Evolutionary conservation across 1,140 invertebrate species (phyloP).

Genomic region (Lepidurus arcticus): DNA sequence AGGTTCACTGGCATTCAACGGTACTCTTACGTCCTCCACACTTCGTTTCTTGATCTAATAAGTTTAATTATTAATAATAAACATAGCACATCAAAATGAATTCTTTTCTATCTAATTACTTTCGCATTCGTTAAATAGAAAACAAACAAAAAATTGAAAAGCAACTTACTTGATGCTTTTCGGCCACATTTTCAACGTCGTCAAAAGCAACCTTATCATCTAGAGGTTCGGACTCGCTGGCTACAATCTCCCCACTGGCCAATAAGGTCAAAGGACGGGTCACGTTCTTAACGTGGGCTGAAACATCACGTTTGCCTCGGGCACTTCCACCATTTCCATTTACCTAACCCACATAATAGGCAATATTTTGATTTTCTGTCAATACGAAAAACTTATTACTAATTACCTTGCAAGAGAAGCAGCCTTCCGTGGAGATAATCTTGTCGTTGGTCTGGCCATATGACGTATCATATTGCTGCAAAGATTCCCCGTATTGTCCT

Average conservation of each 20-base stretch:
- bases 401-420: conserved; percentile 77
- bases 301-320: conserved; percentile 36
- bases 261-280: background rate
- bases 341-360: conserved; percentile 37
- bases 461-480: conserved; percentile 52
- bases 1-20: conserved; percentile 41
- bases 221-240: background rate
- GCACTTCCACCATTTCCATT: conserved; percentile 42
- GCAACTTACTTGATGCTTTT: background rate
- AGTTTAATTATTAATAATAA: conserved; percentile 32
- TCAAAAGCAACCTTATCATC: conserved; percentile 1
- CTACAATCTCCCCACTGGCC: conserved; percentile 22
- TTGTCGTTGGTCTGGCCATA: conserved; percentile 56
- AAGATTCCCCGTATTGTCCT: conserved; percentile 31
- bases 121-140: background rate
- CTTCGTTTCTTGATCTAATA: conserved; percentile 35
- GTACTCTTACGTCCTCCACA: conserved; percentile 34
- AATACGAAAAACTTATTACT: conserved; percentile 29
- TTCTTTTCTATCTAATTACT: background rate
- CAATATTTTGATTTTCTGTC: background rate
- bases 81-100: background rate
- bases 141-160: conserved; percentile 34
- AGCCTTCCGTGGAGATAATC: conserved; percentile 78
- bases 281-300: conserved; percentile 36
- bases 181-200: background rate